Conservation (phyloP, 2,888 invertebrate genomes). For the Siphlonurus alternatus region DNA sequence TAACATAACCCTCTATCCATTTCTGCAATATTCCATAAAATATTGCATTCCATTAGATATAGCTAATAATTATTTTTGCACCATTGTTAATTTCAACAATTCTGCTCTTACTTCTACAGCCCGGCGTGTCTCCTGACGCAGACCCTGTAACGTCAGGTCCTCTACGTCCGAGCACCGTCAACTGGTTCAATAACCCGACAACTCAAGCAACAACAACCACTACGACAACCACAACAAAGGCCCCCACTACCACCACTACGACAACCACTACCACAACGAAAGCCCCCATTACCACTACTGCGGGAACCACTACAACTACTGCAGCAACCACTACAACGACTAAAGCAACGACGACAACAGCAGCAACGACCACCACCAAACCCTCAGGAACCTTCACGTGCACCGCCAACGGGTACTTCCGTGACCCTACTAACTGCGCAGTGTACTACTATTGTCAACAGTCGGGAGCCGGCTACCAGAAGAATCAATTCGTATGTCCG, state of each 20-base stretch:
- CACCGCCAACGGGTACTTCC: not conserved
- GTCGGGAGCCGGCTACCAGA: not conserved
- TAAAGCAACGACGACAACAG: not conserved
- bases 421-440: not conserved
- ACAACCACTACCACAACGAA: not conserved
- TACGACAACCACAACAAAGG: not conserved
- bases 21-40: no score
- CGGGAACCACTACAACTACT: not conserved
- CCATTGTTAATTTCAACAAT: no score
- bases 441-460: not conserved
- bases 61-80: no score
- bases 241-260: not conserved
- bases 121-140: not conserved
- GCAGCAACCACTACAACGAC: not conserved
- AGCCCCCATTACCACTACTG: not conserved
- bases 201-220: not conserved
- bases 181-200: not conserved
- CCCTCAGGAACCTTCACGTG: not conserved
- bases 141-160: not conserved
- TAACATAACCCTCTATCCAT: no score
- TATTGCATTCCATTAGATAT: no score
- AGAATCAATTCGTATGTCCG: not conserved
- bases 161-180: not conserved
- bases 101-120: no score
- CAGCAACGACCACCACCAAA: not conserved